Evolutionary conservation across 2,888 invertebrate genomes (phyloP), one percentile per base, ranked within the genome.

Genomic region (Corythucha ciliata): DNA sequence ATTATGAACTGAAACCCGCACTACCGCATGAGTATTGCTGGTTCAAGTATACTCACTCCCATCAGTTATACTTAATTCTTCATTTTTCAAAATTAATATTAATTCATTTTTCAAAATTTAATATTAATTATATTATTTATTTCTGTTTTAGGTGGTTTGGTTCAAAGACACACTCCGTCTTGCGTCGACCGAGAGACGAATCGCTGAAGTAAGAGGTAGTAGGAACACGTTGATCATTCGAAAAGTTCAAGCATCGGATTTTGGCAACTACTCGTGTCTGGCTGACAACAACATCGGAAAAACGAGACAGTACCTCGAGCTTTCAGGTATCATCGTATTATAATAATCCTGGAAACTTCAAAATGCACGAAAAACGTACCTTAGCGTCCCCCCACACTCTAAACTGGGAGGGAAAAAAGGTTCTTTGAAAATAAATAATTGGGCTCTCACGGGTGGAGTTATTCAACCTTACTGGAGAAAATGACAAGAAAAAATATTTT

Each of bases 191-290:
- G 79, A 79, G 66, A 70, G 76, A 52, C 72, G 78, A 62, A 76
- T 79, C 65, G 78, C 78, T 74, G 79, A 80, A 66, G 75, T 76
- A 54, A 73, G 78, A 59, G 79, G 79, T 51, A 76, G 78, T 62
- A 69, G 79, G 61, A 79, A 80, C 66, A 79, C 78, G 21, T 72
- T 80, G 61, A 75, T 80, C 67, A 77, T 80, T 64, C 73, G 78
- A 54, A 79, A 78, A 70, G 79, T 80, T 60, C 76, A 79, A 66
- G 71, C 73, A 56, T 74, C 76, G 60, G 80, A 80, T 70, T 80
- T 80, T 66, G 80, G 80, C 60, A 79, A 79, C 70, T 80, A 80
- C 69, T 78, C 78, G 61, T 80, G 80, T 68, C 75, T 78, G 58
- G 80, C 80, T 42, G 79, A 80, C 66, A 80, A 80, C 70, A 74